A percentile compares a stretch with the other conserved stretches of the same genome.
Conservation (phyloP, 64 coral and sea anemone genomes). For the Acropora tenuis region DNA sequence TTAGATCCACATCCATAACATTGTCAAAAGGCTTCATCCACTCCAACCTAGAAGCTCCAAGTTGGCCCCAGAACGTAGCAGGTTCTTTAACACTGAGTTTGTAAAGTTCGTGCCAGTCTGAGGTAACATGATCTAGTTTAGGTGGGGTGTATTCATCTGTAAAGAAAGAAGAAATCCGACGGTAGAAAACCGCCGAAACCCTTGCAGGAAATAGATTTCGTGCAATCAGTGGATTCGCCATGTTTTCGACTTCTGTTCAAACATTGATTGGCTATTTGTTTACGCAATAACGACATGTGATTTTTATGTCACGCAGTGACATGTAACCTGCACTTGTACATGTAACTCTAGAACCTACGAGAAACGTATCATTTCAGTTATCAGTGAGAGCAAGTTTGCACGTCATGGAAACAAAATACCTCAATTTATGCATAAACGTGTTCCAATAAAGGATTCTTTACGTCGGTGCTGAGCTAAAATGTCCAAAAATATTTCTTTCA, state of each 20-base stretch:
- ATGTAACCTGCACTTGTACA: too few relatives aligned
- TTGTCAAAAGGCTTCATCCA: constrained; percentile 89
- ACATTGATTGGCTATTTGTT: background rate
- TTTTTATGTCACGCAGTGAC: too few relatives aligned
- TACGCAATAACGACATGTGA: too few relatives aligned
- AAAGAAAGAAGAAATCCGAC: constrained; percentile 80
- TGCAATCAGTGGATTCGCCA: constrained; percentile 54
- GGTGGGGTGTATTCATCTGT: constrained; percentile 76
- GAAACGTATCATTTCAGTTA: too few relatives aligned
- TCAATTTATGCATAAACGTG: too few relatives aligned
- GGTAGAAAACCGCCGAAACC: constrained; percentile 18
- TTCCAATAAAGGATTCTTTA: too few relatives aligned
- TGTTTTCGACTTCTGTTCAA: constrained; percentile 26
- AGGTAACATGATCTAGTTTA: constrained; percentile 74
- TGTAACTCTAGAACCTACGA: too few relatives aligned
- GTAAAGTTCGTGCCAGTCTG: constrained; percentile 78
- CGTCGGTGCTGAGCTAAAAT: too few relatives aligned
- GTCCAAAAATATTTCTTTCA: too few relatives aligned
- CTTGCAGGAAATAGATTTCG: constrained; percentile 24
- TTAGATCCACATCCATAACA: constrained; percentile 93
- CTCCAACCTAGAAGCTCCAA: constrained; percentile 66
- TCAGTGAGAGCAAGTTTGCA: too few relatives aligned
- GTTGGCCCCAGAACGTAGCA: constrained; percentile 86
- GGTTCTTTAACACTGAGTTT: constrained; percentile 78
- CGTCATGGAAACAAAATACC: too few relatives aligned